Evolutionary conservation across 1,140 invertebrate genomes (phyloP).

Genomic region (Saccostrea glomerata): DNA sequence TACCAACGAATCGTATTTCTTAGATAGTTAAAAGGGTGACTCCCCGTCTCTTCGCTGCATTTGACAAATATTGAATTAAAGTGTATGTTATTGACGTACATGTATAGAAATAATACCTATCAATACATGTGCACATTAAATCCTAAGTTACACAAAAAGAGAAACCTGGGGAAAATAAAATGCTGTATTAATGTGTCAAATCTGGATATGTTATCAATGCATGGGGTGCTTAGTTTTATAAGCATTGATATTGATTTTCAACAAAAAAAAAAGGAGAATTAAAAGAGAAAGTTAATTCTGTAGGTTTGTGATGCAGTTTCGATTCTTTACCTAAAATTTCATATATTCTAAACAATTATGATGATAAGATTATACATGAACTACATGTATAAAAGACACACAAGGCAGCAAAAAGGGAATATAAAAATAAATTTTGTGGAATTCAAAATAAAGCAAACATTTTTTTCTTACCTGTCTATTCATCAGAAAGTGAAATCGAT

Average conservation of each 20-base stretch:
- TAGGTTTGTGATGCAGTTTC: no score
- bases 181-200: background rate
- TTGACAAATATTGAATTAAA: constrained; percentile 16
- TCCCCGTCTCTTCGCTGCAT: background rate
- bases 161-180: background rate
- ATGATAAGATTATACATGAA: no score
- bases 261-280: no score
- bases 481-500: constrained; percentile 1
- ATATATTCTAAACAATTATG: no score
- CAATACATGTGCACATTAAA: constrained; percentile 14
- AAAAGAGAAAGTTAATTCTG: no score
- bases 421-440: background rate
- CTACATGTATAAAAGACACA: no score
- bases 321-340: no score
- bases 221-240: no score
- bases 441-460: background rate
- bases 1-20: constrained; percentile 5
- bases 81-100: background rate
- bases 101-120: background rate
- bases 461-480: background rate
- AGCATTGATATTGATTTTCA: no score
- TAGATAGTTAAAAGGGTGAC: background rate
- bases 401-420: no score
- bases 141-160: background rate
- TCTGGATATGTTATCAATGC: background rate